Base-by-base conservation (phyloP, 2,888 invertebrate species). In the Adelphocoris suturalis region DNA sequence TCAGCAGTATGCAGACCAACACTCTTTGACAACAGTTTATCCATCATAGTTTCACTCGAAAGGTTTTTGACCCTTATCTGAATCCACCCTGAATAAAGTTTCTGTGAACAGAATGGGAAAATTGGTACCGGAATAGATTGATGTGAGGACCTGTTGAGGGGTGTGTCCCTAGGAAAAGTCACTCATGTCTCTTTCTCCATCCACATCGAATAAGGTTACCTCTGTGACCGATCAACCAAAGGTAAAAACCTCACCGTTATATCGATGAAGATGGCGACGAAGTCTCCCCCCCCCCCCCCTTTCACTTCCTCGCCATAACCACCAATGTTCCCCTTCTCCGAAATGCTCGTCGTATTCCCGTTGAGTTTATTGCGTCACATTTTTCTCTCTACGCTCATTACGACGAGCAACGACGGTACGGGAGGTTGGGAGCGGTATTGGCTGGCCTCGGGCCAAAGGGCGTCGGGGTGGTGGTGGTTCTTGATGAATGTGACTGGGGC, bases 361-460 rank as follows among this genome's bases (percentile, higher is more conserved):
- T 52, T 52, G 52, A 52, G 52, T 52, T 52, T 52, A 52, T 52
- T 52, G 52, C 52, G 52, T 52, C 52, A 52, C 52, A 52, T 52
- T 52, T 52, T 52, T 52, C 52, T 52, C 52, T 16, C 52, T 5
- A 16, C 52, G 52, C 16, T 52, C 52, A 52, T 52, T 52, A 52
- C 52, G 13, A 37, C 37, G 37, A 37, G 37, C 3, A 37, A 37
- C 37, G 37, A 7, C 37, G 37, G 52, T n/a, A n/a, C n/a, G n/a
- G n/a, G n/a, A n/a, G 52, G 52, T 16, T 11, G 13, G 14, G 52
- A 13, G 52, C 13, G 52, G 16, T 52, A 52, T 52, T 52, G 52
- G 52, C 52, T 52, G 52, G 52, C 52, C 52, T 52, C 14, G 16
- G 52, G 52, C 52, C 52, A 52, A 52, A 52, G 14, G 52, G 52